Evolutionary conservation across 2,888 invertebrate species (phyloP).

Genomic region (Quadriops clusia): DNA sequence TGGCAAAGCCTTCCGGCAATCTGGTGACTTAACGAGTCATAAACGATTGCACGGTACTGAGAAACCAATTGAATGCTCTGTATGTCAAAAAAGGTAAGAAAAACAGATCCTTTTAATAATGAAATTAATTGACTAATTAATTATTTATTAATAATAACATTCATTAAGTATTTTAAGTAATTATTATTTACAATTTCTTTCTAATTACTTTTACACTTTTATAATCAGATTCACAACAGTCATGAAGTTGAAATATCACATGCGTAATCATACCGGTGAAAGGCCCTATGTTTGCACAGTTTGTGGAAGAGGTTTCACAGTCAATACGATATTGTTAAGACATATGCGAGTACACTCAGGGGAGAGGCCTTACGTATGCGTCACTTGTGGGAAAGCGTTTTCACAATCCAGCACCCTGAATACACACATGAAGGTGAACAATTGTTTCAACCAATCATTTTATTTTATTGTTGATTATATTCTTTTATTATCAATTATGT

Average conservation of each 20-base stretch:
- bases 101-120: neutral
- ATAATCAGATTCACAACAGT: slow-evolving; percentile 37
- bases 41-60: slow-evolving; percentile 37
- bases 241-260: slow-evolving; percentile 38
- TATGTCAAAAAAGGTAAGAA: slow-evolving; percentile 34
- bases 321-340: slow-evolving; percentile 35
- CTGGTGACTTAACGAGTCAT: slow-evolving; percentile 36
- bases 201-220: too few relatives aligned
- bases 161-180: too few relatives aligned
- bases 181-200: too few relatives aligned
- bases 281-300: slow-evolving; percentile 36
- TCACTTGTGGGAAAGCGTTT: slow-evolving; percentile 37
- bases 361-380: slow-evolving; percentile 37
- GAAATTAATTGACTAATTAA: too few relatives aligned
- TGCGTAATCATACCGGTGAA: slow-evolving; percentile 38
- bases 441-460: slow-evolving; percentile 1
- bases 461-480: neutral
- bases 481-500: slow-evolving; percentile 7
- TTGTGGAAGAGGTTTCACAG: slow-evolving; percentile 37
- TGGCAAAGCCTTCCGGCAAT: slow-evolving; percentile 37
- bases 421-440: slow-evolving; percentile 36
- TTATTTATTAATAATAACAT: too few relatives aligned
- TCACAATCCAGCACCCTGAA: slow-evolving; percentile 37
- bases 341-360: slow-evolving; percentile 39
- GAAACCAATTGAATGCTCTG: slow-evolving; percentile 36